Conservation (phyloP, 1,140 invertebrate species). For the Musca vetustissima region DNA sequence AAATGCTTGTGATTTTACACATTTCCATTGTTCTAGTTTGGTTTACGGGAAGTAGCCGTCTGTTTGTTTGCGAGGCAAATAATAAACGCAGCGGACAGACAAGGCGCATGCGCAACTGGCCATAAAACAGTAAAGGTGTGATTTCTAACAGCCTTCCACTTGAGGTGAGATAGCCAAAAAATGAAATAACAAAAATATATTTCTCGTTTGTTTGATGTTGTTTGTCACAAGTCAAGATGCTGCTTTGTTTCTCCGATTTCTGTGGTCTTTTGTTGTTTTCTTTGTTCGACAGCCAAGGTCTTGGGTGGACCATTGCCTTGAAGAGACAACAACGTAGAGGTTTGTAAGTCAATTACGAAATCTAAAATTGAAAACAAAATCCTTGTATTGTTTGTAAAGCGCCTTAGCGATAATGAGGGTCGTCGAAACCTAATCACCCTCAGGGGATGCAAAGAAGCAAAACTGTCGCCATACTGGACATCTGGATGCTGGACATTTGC, state of each 20-base stretch:
- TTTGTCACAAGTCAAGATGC: slow-evolving; percentile 55
- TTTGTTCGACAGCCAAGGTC: too few relatives aligned
- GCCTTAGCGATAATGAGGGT: too few relatives aligned
- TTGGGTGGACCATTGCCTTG: too few relatives aligned
- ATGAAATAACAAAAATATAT: too few relatives aligned
- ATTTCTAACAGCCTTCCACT: slow-evolving; percentile 52
- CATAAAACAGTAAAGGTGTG: slow-evolving; percentile 40
- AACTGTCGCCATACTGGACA: too few relatives aligned
- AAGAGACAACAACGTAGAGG: too few relatives aligned
- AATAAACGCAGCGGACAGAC: not conserved
- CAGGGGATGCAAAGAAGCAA: too few relatives aligned
- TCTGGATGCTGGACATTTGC: too few relatives aligned
- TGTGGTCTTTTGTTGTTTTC: not conserved
- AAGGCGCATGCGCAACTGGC: slow-evolving; percentile 44
- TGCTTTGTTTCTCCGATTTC: not conserved
- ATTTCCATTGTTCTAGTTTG: not conserved
- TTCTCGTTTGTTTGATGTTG: slow-evolving; percentile 31
- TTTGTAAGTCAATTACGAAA: too few relatives aligned
- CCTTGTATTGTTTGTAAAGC: too few relatives aligned
- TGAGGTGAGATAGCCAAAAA: slow-evolving; percentile 31
- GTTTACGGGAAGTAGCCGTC: not conserved
- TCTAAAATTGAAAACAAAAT: too few relatives aligned
- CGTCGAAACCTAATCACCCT: too few relatives aligned
- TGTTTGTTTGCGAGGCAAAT: not conserved
- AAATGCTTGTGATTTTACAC: slow-evolving; percentile 1